Evolutionary conservation across 2,113 vertebrate species (phyloP).

Genomic region (Lanius collurio): DNA sequence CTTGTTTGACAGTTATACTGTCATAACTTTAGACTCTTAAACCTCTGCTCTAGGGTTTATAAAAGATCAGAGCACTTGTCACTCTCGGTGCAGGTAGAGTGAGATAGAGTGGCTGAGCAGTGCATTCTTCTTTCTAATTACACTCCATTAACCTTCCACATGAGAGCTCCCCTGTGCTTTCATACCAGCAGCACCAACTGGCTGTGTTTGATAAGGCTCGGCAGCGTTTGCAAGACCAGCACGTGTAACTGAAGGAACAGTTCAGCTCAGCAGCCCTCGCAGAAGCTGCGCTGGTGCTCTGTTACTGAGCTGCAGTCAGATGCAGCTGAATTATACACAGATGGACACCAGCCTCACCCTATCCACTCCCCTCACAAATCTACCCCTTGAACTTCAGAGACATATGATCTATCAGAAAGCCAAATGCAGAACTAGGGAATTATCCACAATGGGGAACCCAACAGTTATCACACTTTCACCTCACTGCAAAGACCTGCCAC

Average conservation of each 20-base stretch:
- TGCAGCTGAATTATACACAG: conserved; percentile 32
- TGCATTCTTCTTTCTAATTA: conserved; percentile 87
- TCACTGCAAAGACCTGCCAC: conserved; percentile 3
- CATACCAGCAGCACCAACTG: conserved; percentile 77
- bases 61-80: conserved; percentile 79
- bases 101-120: conserved; percentile 73
- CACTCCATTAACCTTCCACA: conserved; percentile 83
- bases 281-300: conserved; percentile 8
- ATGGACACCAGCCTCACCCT: conserved; percentile 9
- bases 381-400: conserved; percentile 13
- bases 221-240: conserved; percentile 64
- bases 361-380: background rate
- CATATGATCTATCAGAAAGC: background rate
- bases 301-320: background rate
- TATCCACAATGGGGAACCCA: conserved; percentile 2
- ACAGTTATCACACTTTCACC: background rate
- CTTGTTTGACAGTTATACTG: conserved; percentile 70
- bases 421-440: conserved; percentile 20
- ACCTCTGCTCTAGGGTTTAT: conserved; percentile 74
- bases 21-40: conserved; percentile 68
- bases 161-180: conserved; percentile 78
- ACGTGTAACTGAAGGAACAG: conserved; percentile 48
- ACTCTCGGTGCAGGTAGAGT: conserved; percentile 73
- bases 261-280: conserved; percentile 55
- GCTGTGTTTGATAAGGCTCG: conserved; percentile 79